Evolutionary conservation across 2,797 vertebrate genomes (phyloP).

Genomic region (Arremon aurantiirostris): DNA sequence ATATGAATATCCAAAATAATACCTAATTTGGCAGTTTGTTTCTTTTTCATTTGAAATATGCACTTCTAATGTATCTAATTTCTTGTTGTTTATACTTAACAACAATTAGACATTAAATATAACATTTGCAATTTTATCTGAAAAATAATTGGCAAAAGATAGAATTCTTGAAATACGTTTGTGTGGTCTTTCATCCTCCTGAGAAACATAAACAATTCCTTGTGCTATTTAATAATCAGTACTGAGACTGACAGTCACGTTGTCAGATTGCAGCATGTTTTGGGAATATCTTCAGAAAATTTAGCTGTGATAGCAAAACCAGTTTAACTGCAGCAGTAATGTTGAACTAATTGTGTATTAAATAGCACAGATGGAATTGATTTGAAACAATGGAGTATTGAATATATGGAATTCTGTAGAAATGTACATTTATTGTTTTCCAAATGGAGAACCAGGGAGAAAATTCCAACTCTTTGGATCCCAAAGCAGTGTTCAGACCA

Average conservation of each 20-base stretch:
- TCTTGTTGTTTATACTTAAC: neutral
- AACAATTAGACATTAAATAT: neutral
- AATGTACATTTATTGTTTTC: neutral
- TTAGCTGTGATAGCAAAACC: neutral
- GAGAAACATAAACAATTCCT: neutral
- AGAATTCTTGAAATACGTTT: neutral
- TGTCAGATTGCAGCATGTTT: neutral
- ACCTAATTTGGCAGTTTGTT: neutral
- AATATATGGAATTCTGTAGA: neutral
- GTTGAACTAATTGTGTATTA: neutral
- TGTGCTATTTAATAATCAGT: neutral
- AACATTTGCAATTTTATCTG: neutral
- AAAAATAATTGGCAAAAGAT: neutral
- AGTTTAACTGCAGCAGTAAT: neutral
- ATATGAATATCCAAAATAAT: neutral
- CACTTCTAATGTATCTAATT: neutral
- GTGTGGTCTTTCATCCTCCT: neutral
- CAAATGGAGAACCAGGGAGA: neutral
- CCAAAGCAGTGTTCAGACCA: rapidly evolving
- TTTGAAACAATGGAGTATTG: neutral
- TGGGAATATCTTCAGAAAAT: neutral
- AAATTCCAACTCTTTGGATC: neutral
- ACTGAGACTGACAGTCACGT: neutral
- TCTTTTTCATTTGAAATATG: neutral
- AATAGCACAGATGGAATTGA: neutral